A percentile compares a stretch with the other conserved stretches of the same genome.
phyloP scores from a whole-genome alignment of 1,140 invertebrate genomes.

The Lepidurus arcticus region DNA sequence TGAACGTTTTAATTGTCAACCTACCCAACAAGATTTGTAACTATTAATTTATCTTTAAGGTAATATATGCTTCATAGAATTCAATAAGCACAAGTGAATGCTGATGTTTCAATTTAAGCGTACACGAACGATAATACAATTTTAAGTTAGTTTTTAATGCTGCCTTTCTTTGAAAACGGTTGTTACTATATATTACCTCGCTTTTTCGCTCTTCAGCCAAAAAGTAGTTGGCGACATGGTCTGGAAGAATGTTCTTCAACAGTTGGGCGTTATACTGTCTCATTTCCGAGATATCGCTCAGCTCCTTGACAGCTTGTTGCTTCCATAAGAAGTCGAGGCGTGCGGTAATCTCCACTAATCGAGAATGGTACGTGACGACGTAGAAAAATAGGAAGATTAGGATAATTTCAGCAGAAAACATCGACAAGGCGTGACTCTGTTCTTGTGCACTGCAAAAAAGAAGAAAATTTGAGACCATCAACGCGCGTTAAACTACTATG shows the following conservation, averaged over 20 bases:
- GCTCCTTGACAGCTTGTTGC: constrained; percentile 79
- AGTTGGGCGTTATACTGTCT: constrained; percentile 77
- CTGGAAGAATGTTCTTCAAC: constrained; percentile 88
- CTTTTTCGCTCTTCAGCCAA: constrained; percentile 66
- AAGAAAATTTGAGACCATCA: background rate
- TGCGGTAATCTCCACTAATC: constrained; percentile 80
- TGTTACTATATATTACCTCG: constrained; percentile 49
- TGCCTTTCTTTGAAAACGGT: background rate
- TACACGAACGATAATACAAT: no score
- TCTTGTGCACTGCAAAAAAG: constrained; percentile 36
- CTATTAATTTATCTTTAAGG: no score
- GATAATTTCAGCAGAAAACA: constrained; percentile 57
- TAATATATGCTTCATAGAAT: no score
- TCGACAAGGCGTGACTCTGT: constrained; percentile 44
- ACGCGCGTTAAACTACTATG: no score
- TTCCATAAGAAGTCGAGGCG: constrained; percentile 94
- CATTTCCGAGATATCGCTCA: constrained; percentile 85
- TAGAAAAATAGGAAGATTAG: constrained; percentile 73
- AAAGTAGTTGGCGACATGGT: constrained; percentile 92
- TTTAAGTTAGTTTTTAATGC: background rate
- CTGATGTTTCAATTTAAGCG: no score
- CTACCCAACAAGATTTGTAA: background rate
- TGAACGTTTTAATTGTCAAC: background rate
- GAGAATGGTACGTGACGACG: constrained; percentile 84
- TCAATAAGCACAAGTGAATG: no score